Conservation (phyloP, 2,888 invertebrate species). For the Macrosiphum euphorbiae region DNA sequence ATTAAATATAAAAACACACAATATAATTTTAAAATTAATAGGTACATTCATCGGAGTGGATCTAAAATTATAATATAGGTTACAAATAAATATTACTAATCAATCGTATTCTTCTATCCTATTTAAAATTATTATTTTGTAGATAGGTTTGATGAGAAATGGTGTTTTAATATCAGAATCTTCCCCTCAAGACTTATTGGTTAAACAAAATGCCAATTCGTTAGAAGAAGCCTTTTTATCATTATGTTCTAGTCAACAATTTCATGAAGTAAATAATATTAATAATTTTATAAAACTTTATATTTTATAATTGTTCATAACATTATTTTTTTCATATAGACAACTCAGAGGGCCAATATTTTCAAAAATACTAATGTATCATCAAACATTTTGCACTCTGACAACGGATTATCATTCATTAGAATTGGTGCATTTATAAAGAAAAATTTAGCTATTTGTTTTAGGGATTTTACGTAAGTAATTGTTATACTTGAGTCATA, state of each 20-base stretch:
- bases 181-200: conserved; percentile 70
- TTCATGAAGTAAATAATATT: neutral
- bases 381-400: neutral
- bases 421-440: conserved; percentile 37
- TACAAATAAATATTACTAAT: neutral
- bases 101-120: too few species aligned
- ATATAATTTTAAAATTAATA: too few species aligned
- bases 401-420: neutral
- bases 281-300: neutral
- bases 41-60: neutral
- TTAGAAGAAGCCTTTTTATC: conserved; percentile 73
- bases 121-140: neutral
- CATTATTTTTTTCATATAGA: neutral
- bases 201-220: conserved; percentile 68
- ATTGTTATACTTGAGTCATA: neutral
- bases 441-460: conserved; percentile 21
- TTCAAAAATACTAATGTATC: neutral
- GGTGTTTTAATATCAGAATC: conserved; percentile 73
- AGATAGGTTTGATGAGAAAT: conserved; percentile 73
- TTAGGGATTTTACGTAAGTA: conserved; percentile 51
- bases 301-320: neutral
- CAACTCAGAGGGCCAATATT: neutral
- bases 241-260: conserved; percentile 72
- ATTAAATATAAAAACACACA: neutral
- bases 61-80: neutral